Conservation (phyloP, 2,113 vertebrate species). For the Guaruba guarouba region DNA sequence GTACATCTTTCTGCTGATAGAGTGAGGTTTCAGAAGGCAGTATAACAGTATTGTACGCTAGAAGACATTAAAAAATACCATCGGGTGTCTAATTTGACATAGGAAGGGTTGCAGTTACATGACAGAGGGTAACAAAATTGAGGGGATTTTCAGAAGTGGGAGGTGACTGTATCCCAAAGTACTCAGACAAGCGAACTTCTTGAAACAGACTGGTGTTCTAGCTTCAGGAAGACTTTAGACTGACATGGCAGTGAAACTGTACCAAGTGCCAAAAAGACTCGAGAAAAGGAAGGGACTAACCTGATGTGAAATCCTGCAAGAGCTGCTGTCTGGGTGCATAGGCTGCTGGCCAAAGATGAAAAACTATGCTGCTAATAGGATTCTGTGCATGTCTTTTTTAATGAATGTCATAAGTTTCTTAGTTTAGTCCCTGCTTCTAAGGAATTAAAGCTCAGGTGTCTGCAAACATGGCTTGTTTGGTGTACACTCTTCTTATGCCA, state of each 20-base stretch:
- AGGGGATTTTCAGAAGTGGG: background rate
- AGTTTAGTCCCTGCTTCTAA: background rate
- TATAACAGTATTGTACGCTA: background rate
- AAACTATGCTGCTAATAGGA: background rate
- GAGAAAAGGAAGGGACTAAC: background rate
- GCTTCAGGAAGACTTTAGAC: background rate
- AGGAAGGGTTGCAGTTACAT: background rate
- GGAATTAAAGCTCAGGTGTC: background rate
- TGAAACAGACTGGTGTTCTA: background rate
- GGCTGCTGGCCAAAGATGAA: background rate
- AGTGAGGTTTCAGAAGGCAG: background rate
- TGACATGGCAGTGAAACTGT: background rate
- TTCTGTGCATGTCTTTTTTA: background rate
- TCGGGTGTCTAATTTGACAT: background rate
- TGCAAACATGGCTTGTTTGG: background rate
- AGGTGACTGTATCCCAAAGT: background rate
- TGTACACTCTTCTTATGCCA: fast-evolving
- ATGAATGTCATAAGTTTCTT: background rate
- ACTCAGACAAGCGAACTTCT: background rate
- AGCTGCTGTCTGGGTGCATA: background rate
- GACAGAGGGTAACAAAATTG: background rate
- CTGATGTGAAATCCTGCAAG: background rate
- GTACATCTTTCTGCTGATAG: background rate
- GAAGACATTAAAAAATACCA: background rate
- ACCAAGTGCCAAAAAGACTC: background rate